Evolutionary conservation across 2,888 invertebrate genomes (phyloP).

Genomic region (Pseudanteris insignis): DNA sequence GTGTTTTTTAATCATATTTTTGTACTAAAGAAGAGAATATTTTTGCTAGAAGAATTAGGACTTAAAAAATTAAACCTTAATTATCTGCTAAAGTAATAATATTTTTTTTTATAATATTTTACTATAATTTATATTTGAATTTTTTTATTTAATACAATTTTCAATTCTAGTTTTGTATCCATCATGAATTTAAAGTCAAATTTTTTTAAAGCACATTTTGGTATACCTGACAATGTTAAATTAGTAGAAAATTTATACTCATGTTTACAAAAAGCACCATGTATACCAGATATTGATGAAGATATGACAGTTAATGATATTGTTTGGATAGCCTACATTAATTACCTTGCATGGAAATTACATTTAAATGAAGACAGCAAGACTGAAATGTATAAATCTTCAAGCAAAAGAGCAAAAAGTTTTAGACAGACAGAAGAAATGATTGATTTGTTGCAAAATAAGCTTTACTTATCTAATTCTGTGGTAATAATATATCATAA

Average conservation of each 20-base stretch:
- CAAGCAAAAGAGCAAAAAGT: too few relatives aligned
- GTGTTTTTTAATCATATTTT: constrained; percentile 21
- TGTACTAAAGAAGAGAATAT: constrained; percentile 48
- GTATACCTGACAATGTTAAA: constrained; percentile 59
- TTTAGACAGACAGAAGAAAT: constrained; percentile 69
- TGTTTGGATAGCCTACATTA: constrained; percentile 54
- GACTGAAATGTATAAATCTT: too few relatives aligned
- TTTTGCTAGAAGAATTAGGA: constrained; percentile 54
- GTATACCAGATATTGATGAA: constrained; percentile 43
- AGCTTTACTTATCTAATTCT: constrained; percentile 67
- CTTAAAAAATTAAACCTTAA: constrained; percentile 24
- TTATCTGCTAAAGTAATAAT: constrained; percentile 5
- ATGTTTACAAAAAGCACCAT: constrained; percentile 5
- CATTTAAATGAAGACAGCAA: constrained; percentile 61
- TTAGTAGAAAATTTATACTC: constrained; percentile 39
- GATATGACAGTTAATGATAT: constrained; percentile 55
- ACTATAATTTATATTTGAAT: neutral
- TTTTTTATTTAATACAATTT: constrained; percentile 8
- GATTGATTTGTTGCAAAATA: constrained; percentile 69
- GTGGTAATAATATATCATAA: constrained; percentile 5
- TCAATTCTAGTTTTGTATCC: constrained; percentile 58
- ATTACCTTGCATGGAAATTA: constrained; percentile 65
- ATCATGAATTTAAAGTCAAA: constrained; percentile 60
- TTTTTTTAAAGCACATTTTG: constrained; percentile 62
- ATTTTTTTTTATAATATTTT: constrained; percentile 1